Conservation (phyloP, 2,797 vertebrate genomes). For the Mionectes olivaceus region DNA sequence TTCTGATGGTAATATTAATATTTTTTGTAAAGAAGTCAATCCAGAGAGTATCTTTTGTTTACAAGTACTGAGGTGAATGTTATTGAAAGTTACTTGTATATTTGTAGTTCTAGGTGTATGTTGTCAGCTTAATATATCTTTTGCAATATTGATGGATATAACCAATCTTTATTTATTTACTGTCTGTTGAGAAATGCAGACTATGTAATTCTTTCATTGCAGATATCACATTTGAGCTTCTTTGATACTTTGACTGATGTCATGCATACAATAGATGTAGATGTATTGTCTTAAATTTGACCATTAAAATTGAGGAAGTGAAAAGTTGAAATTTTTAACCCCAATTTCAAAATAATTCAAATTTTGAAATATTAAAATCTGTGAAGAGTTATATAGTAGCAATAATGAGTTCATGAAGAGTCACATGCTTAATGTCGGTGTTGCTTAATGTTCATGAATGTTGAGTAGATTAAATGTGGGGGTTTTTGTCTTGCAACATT, state of each 20-base stretch:
- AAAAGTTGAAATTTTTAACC: not conserved
- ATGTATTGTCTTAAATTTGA: not conserved
- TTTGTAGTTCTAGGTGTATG: not conserved
- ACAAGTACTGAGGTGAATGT: not conserved
- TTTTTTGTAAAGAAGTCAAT: not conserved
- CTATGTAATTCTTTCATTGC: not conserved
- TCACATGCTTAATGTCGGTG: not conserved
- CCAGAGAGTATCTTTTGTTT: not conserved
- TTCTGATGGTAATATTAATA: not conserved
- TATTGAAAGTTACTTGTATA: not conserved
- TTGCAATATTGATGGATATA: not conserved
- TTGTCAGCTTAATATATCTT: not conserved
- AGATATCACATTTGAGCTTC: not conserved
- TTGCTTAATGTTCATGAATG: not conserved
- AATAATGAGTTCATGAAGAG: not conserved
- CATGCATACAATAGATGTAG: not conserved
- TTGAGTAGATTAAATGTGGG: accelerated
- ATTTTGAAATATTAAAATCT: not conserved
- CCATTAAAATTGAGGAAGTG: not conserved
- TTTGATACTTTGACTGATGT: not conserved
- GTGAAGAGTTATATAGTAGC: not conserved
- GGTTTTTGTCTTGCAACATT: not conserved
- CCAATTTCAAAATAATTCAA: not conserved
- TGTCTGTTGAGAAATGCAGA: not conserved
- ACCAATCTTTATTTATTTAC: not conserved